phyloP scores from a whole-genome alignment of 2,797 vertebrate species.

The Manis crassicaudata region DNA sequence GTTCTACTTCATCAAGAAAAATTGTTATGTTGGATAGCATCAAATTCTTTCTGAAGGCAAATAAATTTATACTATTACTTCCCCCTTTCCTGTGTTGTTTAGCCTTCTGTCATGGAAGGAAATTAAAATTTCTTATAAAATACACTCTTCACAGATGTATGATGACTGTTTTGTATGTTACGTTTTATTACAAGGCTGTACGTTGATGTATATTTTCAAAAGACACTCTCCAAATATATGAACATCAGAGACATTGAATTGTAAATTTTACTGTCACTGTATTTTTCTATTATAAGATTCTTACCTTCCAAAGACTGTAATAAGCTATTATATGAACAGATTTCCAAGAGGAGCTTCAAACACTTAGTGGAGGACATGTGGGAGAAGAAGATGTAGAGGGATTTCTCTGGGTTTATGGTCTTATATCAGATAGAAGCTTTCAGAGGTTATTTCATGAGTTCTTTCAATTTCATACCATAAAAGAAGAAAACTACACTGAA shows the following conservation, averaged over 20 bases:
- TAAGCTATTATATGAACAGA: not conserved
- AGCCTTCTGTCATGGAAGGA: not conserved
- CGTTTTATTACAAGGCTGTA: not conserved
- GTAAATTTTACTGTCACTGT: not conserved
- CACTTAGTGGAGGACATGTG: not conserved
- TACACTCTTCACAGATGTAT: not conserved
- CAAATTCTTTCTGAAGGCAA: not conserved
- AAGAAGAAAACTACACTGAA: not conserved
- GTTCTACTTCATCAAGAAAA: not conserved
- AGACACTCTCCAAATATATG: not conserved
- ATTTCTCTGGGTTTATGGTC: not conserved
- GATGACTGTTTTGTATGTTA: not conserved
- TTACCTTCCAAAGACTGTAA: not conserved
- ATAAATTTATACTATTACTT: not conserved
- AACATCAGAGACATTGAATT: not conserved
- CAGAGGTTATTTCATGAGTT: not conserved
- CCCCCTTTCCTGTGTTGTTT: not conserved
- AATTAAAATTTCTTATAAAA: not conserved
- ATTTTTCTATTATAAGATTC: not conserved
- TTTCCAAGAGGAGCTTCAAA: not conserved
- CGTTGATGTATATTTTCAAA: not conserved
- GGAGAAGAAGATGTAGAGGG: not conserved
- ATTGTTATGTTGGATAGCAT: not conserved
- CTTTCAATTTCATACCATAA: not conserved
- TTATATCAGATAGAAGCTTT: not conserved